Conservation (phyloP, 1,140 invertebrate species). For the Triops cancriformis region DNA sequence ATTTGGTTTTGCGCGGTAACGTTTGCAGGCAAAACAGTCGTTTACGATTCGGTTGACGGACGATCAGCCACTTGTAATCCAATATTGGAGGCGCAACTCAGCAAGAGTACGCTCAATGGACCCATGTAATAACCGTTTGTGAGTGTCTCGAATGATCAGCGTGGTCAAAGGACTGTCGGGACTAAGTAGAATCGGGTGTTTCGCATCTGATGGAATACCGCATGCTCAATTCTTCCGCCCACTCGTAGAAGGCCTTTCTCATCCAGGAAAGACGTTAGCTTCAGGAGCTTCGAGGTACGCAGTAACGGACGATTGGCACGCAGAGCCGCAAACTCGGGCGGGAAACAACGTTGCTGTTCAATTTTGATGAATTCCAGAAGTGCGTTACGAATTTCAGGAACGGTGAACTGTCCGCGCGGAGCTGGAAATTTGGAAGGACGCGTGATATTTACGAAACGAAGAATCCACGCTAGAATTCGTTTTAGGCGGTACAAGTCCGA, state of each 20-base stretch:
- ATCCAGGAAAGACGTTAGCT: constrained; percentile 37
- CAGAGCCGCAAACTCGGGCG: not conserved
- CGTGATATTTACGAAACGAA: constrained; percentile 6
- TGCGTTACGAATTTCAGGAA: not conserved
- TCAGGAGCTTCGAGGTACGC: not conserved
- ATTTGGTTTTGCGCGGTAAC: not conserved
- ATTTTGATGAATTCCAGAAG: not conserved
- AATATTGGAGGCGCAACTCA: not conserved
- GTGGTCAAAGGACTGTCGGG: constrained; percentile 30
- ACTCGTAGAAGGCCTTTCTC: constrained; percentile 37
- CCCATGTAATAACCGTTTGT: not conserved
- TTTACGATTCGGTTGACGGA: constrained; percentile 18
- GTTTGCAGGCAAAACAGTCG: constrained; percentile 20
- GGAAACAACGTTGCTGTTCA: not conserved
- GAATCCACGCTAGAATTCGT: constrained; percentile 14
- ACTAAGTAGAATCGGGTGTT: constrained; percentile 40
- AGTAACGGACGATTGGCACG: not conserved
- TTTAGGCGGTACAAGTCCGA: not conserved
- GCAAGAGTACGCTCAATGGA: not conserved
- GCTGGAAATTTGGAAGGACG: not conserved
- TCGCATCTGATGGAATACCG: constrained; percentile 34
- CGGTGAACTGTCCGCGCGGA: not conserved
- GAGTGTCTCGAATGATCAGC: not conserved
- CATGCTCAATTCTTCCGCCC: constrained; percentile 37
- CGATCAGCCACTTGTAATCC: too few species aligned